Evolutionary conservation across 2,797 vertebrate species (phyloP).

Genomic region (Pipistrellus nathusii): DNA sequence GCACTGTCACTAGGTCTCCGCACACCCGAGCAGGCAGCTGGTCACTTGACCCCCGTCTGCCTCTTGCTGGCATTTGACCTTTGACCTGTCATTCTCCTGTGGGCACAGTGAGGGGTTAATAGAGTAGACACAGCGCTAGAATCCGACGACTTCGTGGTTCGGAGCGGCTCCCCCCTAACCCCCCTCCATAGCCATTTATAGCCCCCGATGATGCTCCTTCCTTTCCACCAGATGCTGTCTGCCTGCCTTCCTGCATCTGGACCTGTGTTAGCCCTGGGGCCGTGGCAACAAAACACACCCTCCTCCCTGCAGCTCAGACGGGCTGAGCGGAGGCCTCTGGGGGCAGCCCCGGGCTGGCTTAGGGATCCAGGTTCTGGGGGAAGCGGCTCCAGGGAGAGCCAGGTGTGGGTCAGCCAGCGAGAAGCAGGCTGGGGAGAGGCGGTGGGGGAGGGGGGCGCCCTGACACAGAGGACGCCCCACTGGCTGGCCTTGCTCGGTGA

Average conservation of each 20-base stretch:
- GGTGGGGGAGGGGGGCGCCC: not conserved
- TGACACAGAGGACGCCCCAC: too few species aligned
- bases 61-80: not conserved
- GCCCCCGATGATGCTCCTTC: not conserved
- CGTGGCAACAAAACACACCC: not conserved
- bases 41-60: not conserved
- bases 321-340: not conserved
- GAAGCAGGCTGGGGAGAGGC: not conserved
- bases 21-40: not conserved
- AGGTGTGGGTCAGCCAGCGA: not conserved
- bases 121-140: not conserved
- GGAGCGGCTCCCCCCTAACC: accelerated
- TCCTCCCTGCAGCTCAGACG: not conserved
- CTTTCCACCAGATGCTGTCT: not conserved
- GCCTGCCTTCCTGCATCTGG: not conserved
- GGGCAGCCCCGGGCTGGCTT: accelerated
- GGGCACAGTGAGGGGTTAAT: not conserved
- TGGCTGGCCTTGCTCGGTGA: not conserved
- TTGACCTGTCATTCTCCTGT: not conserved
- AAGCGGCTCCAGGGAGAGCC: not conserved
- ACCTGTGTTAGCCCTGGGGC: not conserved
- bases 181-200: not conserved
- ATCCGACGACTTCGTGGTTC: not conserved
- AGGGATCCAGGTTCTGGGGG: not conserved
- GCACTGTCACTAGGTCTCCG: not conserved